Evolutionary conservation across 2,888 invertebrate species (phyloP).

Genomic region (Ectemnius lituratus): DNA sequence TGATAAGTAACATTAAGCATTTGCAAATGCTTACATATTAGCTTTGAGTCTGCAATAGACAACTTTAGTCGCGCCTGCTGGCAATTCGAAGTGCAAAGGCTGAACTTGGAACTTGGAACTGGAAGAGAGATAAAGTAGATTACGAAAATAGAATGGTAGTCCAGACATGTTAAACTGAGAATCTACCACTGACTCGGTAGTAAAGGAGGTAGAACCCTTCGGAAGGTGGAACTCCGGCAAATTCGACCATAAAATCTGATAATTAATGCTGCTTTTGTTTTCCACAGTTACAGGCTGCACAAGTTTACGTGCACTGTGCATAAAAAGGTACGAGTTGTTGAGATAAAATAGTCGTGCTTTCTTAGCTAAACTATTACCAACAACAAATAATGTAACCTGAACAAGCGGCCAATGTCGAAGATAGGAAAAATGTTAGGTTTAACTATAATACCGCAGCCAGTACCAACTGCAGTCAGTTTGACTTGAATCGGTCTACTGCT

Average conservation of each 20-base stretch:
- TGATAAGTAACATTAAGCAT: neutral
- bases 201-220: too few species aligned
- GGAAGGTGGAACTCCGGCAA: neutral
- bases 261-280: neutral
- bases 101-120: conserved; percentile 60
- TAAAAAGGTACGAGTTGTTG: too few species aligned
- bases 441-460: conserved; percentile 83
- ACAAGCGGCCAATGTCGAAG: conserved; percentile 82
- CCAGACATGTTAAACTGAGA: too few species aligned
- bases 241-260: neutral
- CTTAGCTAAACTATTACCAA: too few species aligned
- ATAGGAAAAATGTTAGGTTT: conserved; percentile 81
- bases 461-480: conserved; percentile 81
- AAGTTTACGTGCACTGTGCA: too few species aligned
- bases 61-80: conserved; percentile 34
- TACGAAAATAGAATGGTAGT: too few species aligned
- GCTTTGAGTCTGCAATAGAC: conserved; percentile 61
- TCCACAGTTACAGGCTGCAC: neutral
- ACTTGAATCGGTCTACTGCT: conserved; percentile 77
- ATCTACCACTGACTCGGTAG: too few species aligned
- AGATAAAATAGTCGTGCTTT: too few species aligned
- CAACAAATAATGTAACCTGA: conserved; percentile 78
- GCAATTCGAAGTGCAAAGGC: conserved; percentile 59
- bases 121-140: neutral
- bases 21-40: conserved; percentile 57